Conservation (phyloP, 2,888 invertebrate species). For the Diarsia rubi region DNA sequence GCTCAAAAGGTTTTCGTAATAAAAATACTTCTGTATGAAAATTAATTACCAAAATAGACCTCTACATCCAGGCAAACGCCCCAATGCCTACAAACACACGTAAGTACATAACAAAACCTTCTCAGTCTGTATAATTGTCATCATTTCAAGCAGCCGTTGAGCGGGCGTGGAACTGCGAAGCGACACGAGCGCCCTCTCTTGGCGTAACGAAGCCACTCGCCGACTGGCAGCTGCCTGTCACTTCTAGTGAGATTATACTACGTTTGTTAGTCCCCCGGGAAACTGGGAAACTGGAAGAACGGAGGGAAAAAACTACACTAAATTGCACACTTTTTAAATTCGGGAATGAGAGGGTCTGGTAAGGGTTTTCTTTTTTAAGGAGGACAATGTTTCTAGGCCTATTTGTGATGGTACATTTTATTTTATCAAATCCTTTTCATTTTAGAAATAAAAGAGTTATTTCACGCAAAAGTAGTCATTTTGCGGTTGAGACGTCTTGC, state of each 20-base stretch:
- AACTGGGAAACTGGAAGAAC: constrained; percentile 16
- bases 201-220: constrained; percentile 84
- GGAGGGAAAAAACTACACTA: constrained; percentile 33
- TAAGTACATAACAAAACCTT: constrained; percentile 49
- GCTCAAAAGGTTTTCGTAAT: neutral
- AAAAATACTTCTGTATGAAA: neutral
- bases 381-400: neutral
- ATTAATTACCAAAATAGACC: neutral
- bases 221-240: constrained; percentile 84
- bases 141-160: constrained; percentile 63
- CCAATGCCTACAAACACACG: constrained; percentile 23
- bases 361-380: neutral
- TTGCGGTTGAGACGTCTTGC: too few relatives aligned
- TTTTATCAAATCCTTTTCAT: neutral
- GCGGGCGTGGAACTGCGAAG: constrained; percentile 62
- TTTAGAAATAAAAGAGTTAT: neutral
- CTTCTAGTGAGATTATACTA: constrained; percentile 65
- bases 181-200: constrained; percentile 70
- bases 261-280: constrained; percentile 64
- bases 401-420: neutral
- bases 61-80: constrained; percentile 8
- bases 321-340: constrained; percentile 58
- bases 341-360: constrained; percentile 21
- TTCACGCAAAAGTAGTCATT: neutral
- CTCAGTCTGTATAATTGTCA: constrained; percentile 72